Base-by-base conservation (phyloP, 2,888 invertebrate species). In the Lypha dubia region DNA sequence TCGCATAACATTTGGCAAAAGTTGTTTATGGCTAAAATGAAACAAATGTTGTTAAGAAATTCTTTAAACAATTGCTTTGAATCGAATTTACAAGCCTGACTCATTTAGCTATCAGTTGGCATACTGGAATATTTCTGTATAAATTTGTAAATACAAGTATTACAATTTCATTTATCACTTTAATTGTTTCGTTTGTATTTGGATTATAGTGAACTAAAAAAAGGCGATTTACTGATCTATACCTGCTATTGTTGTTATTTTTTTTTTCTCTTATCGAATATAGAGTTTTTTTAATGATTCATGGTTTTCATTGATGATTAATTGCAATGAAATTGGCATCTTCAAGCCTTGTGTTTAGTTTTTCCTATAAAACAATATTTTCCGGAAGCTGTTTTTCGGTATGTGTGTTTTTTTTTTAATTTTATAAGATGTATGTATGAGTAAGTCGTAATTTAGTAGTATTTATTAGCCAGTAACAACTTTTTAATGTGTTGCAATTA, bases 241-340 rank as follows among this genome's bases (percentile, higher is more conserved):
- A 53, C 6, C 20, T 56, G 24, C 46, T 49, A 49, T 49, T 60
- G 73, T 49, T 38, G 38, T 13, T 53, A 24, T 3, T 28, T 28
- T 28, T 53, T 5, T 53, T 46, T 46, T 1, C 7, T 44, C 5
- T 1, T 46, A 1, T n/a, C 9, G 11, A 1, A 24, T 24, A 51
- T 51, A 20, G 2, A 22, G n/a, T 51, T 53, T 28, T 1, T 35
- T 5, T 3, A 51, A 73, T 73, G 73, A 71, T 32, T 65, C 56
- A 56, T 75, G 7, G 13, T 58, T 58, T 67, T 67, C 44, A 17
- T 44, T 67, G 67, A 62, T 62, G 22, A 73, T 17, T 24, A 38
- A 49, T 20, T 56, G 28, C 4, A 41, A 44, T 56, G 6, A 38
- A 38, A 32, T 58, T n/a, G 49, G 22, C 28, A 22, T 8, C 15